Percentiles rank a stretch among this genome's conserved stretches.
phyloP scores from a whole-genome alignment of 2,888 invertebrate species.

The Tipula unca region DNA sequence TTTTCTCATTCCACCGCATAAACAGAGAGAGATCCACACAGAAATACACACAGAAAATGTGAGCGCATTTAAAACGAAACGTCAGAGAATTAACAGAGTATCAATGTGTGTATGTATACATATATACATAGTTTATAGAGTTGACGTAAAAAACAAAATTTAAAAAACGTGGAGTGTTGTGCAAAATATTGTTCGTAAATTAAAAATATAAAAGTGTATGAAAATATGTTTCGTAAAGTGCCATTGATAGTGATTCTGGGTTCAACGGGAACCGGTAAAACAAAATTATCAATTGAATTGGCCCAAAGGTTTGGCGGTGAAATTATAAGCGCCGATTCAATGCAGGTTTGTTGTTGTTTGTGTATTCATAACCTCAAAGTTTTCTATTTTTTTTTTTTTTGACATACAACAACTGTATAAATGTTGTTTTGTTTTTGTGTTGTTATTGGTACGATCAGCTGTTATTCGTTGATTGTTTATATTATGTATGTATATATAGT shows the following conservation, averaged over 20 bases:
- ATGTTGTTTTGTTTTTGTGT: not conserved
- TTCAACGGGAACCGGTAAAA: constrained; percentile 95
- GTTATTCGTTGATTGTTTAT: not conserved
- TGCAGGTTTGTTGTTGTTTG: constrained; percentile 65
- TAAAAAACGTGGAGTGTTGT: not conserved
- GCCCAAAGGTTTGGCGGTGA: constrained; percentile 80
- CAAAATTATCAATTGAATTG: constrained; percentile 86
- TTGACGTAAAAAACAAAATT: not conserved
- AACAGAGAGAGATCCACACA: no score
- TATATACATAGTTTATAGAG: not conserved
- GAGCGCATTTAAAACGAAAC: not conserved
- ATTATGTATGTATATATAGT: not conserved
- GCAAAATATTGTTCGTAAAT: not conserved
- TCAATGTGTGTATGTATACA: not conserved
- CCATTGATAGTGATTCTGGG: constrained; percentile 88
- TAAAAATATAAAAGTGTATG: not conserved
- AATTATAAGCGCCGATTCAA: constrained; percentile 96
- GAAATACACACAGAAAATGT: not conserved
- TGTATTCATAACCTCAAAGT: constrained; percentile 18
- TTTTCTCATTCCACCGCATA: not conserved
- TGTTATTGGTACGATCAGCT: constrained; percentile 31
- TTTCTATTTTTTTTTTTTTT: constrained; percentile 20
- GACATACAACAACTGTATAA: not conserved
- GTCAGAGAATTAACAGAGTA: not conserved
- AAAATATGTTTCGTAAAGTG: constrained; percentile 43